These are phyloP conservation scores for Argyresthia albistria DNA, from an alignment of 2,888 invertebrate genomes.

Conservation along the genomic window DNA sequence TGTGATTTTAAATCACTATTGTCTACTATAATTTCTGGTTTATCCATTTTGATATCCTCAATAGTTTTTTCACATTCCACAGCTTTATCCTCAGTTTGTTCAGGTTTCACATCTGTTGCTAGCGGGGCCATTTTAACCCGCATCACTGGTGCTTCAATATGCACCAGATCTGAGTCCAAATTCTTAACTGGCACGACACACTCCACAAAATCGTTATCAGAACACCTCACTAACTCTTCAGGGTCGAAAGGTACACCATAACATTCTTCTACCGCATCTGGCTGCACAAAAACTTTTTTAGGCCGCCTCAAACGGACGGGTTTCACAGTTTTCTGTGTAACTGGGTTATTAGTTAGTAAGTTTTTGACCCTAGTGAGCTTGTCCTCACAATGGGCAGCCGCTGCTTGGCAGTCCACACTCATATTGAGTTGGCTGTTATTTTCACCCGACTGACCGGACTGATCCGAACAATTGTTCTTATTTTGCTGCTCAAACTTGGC, in stretches of 20 bases:
- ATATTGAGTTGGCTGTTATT: conserved; percentile 21
- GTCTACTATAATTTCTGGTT: neutral
- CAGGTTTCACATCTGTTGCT: neutral
- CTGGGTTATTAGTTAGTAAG: too few relatives aligned
- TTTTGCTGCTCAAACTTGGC: conserved; percentile 43
- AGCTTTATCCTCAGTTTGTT: neutral
- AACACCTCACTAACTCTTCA: conserved; percentile 38
- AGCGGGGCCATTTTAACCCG: conserved; percentile 24
- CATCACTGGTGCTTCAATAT: conserved; percentile 29
- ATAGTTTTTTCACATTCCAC: conserved; percentile 5
- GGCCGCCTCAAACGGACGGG: conserved; percentile 17
- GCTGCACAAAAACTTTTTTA: conserved; percentile 37
- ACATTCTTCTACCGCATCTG: conserved; percentile 35
- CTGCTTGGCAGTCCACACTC: conserved; percentile 32
- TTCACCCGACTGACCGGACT: conserved; percentile 7
- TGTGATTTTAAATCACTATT: conserved; percentile 17
- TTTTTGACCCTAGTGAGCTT: conserved; percentile 37
- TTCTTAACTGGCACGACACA: conserved; percentile 29
- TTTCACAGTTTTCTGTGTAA: too few relatives aligned
- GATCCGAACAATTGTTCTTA: conserved; percentile 34
- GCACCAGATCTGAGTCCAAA: conserved; percentile 24
- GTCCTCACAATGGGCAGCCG: conserved; percentile 42
- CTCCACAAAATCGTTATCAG: conserved; percentile 29
- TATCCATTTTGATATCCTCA: conserved; percentile 9
- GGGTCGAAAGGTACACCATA: conserved; percentile 51